Evolutionary conservation across 2,113 vertebrate genomes (phyloP).

Genomic region (Oncorhynchus tshawytscha): DNA sequence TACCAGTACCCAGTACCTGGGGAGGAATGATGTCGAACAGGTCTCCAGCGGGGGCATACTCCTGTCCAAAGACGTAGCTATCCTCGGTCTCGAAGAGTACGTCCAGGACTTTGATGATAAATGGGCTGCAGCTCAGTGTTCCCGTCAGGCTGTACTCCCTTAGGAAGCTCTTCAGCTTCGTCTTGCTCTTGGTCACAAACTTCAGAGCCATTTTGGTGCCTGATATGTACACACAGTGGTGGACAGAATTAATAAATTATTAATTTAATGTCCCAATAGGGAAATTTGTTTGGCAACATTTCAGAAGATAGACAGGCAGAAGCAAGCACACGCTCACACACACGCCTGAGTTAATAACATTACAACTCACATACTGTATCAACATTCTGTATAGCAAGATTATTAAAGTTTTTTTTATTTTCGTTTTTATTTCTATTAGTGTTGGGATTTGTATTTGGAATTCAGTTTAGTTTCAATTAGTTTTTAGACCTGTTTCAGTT

Average conservation of each 20-base stretch:
- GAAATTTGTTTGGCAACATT: too few species aligned
- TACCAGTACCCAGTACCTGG: constrained; percentile 76
- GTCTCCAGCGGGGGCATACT: constrained; percentile 93
- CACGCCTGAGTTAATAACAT: too few species aligned
- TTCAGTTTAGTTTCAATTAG: too few species aligned
- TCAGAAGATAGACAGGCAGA: too few species aligned
- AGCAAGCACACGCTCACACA: too few species aligned
- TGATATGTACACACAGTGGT: constrained; percentile 48
- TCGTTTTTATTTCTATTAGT: too few species aligned
- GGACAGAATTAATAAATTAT: neutral
- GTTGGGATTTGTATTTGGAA: too few species aligned
- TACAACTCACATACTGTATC: too few species aligned
- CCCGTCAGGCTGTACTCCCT: constrained; percentile 94
- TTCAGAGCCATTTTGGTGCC: constrained; percentile 97
- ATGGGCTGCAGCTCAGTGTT: constrained; percentile 92
- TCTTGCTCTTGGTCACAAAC: constrained; percentile 98
- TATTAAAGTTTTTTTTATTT: too few species aligned
- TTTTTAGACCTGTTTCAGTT: too few species aligned
- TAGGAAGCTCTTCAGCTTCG: constrained; percentile 95
- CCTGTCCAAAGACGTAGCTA: constrained; percentile 96
- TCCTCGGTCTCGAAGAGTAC: constrained; percentile 96
- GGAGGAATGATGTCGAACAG: constrained; percentile 98
- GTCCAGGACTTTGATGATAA: constrained; percentile 95
- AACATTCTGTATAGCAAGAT: too few species aligned
- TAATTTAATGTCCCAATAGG: too few species aligned